Base-by-base conservation (phyloP, 2,797 vertebrate species). In the Poeciliopsis presidionis region DNA sequence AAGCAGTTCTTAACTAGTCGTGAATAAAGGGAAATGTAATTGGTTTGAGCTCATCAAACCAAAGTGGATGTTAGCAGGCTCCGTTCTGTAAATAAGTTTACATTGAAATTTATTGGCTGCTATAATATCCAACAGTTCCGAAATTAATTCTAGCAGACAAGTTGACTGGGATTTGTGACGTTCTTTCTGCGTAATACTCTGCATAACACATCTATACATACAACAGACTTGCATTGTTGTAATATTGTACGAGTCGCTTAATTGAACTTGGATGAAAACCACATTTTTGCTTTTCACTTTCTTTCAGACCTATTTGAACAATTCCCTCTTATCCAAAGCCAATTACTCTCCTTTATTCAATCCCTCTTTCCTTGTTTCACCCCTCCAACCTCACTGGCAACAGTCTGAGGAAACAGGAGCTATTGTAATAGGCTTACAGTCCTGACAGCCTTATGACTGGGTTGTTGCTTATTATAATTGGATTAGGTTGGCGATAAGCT, bases 401-500 rank as follows among this genome's bases (percentile, higher is more conserved):
- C 87, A 81, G 67, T 90, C 77, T 76, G 85, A 85, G 86, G 82
- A 14, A 77, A 25, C 78, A 61, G 86, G 83, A 84, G 91, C 90
- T 81, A 83, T 89, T 88, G 80, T 92, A 91, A 92, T 87, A 88
- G 89, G 92, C 88, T 94, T 92, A 93, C 72, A 36, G 77, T 81
- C 71, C 79, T 90, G 89, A 89, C 90, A 93, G 87, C 86, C 86
- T 86, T 88, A 85, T 85, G 91, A 90, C 83, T 86, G 87, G 86
- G 87, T 86, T 87, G 88, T 81, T 93, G 86, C 82, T 87, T 93
- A 87, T 88, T 89, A 80, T 91, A 92, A 93, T 88, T 90, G 90
- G 88, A 93, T 94, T 93, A 90, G 59, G 75, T 79, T 59, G 81
- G 76, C 90, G 90, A 94, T 92, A 92, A 91, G 46, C 92, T 86